Evolutionary conservation across 2,797 vertebrate genomes (phyloP).

Genomic region (Clarias pachynema): DNA sequence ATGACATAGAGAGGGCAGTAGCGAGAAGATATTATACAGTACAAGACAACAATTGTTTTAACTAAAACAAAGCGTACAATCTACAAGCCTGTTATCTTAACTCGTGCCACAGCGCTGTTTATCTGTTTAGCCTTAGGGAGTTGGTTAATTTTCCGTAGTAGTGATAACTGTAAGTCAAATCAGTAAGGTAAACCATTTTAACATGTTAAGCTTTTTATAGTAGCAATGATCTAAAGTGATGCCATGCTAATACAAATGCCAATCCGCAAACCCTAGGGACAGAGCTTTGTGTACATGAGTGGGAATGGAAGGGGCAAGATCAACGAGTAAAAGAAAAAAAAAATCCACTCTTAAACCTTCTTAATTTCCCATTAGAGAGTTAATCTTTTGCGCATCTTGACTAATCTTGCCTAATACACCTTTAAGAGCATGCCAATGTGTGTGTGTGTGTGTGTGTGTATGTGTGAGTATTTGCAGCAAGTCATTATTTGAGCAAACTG

Average conservation of each 20-base stretch:
- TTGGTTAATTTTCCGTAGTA: background rate
- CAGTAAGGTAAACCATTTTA: background rate
- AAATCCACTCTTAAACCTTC: background rate
- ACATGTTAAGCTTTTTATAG: background rate
- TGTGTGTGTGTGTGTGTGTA: background rate
- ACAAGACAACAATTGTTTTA: background rate
- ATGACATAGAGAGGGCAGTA: background rate
- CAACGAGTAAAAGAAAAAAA: background rate
- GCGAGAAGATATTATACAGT: background rate
- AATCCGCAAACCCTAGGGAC: too few relatives aligned
- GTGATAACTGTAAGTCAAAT: background rate
- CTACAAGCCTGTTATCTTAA: slow-evolving; percentile 3
- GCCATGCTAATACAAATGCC: background rate
- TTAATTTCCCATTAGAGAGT: background rate
- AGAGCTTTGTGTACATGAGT: background rate
- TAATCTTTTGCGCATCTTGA: background rate
- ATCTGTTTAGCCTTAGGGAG: background rate
- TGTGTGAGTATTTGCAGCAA: too few relatives aligned
- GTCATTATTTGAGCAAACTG: background rate
- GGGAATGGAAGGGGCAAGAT: background rate
- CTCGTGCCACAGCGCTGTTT: background rate
- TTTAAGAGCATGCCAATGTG: background rate
- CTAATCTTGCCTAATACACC: background rate
- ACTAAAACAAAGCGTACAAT: background rate
- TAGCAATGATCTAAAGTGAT: background rate